Evolutionary conservation across 2,888 invertebrate genomes (phyloP).

Genomic region (Dynastes tityus): DNA sequence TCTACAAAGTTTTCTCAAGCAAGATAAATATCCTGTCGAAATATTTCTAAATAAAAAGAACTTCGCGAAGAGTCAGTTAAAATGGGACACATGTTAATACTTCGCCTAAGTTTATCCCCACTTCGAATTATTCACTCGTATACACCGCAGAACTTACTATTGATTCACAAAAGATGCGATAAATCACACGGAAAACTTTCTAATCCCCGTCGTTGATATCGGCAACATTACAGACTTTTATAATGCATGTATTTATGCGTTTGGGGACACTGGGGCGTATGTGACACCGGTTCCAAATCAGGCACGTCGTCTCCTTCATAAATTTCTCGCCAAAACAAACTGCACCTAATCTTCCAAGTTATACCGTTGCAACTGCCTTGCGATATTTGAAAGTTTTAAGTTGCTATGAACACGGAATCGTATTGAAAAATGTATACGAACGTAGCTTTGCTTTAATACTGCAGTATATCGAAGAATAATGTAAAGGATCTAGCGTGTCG

Average conservation of each 20-base stretch:
- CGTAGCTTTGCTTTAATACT: constrained; percentile 1
- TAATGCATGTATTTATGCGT: constrained; percentile 30
- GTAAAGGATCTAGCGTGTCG: not conserved
- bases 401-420: not conserved
- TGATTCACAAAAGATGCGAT: constrained; percentile 35
- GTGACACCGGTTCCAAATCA: not conserved
- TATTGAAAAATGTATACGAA: not conserved
- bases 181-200: constrained; percentile 35
- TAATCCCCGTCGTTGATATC: constrained; percentile 17
- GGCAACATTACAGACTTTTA: constrained; percentile 14
- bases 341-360: constrained; percentile 33
- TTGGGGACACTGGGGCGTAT: not conserved
- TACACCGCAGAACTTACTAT: constrained; percentile 28
- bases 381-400: constrained; percentile 8
- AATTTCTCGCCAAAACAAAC: constrained; percentile 29
- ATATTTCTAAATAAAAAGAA: constrained; percentile 24
- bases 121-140: not conserved
- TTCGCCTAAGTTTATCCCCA: not conserved
- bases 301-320: not conserved
- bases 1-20: constrained; percentile 16
- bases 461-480: not conserved
- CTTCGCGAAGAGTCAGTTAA: constrained; percentile 18
- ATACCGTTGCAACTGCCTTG: not conserved
- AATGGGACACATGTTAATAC: constrained; percentile 19
- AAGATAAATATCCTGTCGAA: constrained; percentile 26